Conservation (phyloP, 2,797 vertebrate genomes). For the Sorex maritimensis region DNA sequence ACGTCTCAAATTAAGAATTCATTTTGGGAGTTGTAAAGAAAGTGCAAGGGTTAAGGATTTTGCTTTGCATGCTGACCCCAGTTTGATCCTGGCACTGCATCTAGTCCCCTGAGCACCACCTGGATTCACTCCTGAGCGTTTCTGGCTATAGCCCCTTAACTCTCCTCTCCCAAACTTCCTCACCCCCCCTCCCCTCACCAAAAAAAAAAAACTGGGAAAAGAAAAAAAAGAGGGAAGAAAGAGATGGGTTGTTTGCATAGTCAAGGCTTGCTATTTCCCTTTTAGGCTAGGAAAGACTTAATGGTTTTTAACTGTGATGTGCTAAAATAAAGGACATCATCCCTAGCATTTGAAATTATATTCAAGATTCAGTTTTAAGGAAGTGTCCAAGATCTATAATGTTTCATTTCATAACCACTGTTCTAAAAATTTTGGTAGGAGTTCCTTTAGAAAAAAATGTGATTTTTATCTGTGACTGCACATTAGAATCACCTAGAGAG, state of each 20-base stretch:
- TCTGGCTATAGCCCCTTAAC: too few species aligned
- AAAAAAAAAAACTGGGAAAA: too few species aligned
- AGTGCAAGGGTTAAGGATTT: too few species aligned
- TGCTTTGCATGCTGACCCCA: too few species aligned
- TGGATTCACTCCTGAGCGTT: too few species aligned
- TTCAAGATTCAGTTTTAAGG: background rate
- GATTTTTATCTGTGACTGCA: constrained; percentile 47
- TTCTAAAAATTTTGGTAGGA: constrained; percentile 37
- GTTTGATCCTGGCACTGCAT: too few species aligned
- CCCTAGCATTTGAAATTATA: background rate
- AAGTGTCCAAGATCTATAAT: constrained; percentile 7
- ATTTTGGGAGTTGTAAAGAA: background rate
- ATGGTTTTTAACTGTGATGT: background rate
- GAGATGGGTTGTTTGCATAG: background rate
- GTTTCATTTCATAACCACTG: background rate
- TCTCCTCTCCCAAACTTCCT: too few species aligned
- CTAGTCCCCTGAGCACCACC: too few species aligned
- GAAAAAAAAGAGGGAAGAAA: background rate
- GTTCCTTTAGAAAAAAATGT: background rate
- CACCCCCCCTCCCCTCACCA: too few species aligned
- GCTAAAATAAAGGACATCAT: background rate
- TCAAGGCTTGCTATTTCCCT: background rate
- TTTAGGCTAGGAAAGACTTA: background rate
- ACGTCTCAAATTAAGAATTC: constrained; percentile 42
- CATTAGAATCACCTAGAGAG: constrained; percentile 54